Evolutionary conservation across 2,888 invertebrate genomes (phyloP).

Genomic region (Monoplex corrugatus): DNA sequence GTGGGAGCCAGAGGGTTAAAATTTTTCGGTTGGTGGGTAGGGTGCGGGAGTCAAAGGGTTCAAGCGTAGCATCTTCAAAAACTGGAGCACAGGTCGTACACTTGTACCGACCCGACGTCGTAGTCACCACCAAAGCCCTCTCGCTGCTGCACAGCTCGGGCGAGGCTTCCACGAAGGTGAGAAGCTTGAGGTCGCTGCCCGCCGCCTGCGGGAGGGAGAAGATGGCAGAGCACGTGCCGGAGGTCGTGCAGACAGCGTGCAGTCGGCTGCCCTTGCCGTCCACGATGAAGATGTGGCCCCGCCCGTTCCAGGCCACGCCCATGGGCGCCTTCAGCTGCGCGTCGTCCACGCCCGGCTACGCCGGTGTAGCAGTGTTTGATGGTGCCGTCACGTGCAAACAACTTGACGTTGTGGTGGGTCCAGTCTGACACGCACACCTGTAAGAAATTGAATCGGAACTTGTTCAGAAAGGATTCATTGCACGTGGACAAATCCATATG

Average conservation of each 20-base stretch:
- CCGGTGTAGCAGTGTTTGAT: constrained; percentile 37
- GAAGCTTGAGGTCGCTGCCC: constrained; percentile 45
- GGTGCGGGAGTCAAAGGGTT: no score
- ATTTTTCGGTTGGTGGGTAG: no score
- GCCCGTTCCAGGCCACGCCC: constrained; percentile 47
- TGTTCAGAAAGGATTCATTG: background rate
- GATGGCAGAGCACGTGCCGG: constrained; percentile 39
- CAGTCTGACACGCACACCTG: constrained; percentile 48
- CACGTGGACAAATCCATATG: no score
- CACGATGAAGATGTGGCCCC: constrained; percentile 38
- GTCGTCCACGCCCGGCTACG: constrained; percentile 24
- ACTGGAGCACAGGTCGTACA: constrained; percentile 42
- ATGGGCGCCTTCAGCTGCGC: constrained; percentile 43
- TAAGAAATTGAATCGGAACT: background rate
- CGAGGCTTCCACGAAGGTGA: constrained; percentile 48
- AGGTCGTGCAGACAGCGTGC: constrained; percentile 43
- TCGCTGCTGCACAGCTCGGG: constrained; percentile 45
- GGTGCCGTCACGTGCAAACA: background rate
- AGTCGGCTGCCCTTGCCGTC: constrained; percentile 43
- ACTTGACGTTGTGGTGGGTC: constrained; percentile 50
- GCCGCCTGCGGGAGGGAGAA: constrained; percentile 41
- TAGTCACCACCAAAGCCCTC: constrained; percentile 45
- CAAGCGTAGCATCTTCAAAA: background rate
- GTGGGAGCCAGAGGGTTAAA: no score
- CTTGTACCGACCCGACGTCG: constrained; percentile 43